A percentile compares a stretch with the other conserved stretches of the same genome.
Evolutionary conservation across 2,113 vertebrate species (phyloP).

Genomic region (Acrocephalus kingi): DNA sequence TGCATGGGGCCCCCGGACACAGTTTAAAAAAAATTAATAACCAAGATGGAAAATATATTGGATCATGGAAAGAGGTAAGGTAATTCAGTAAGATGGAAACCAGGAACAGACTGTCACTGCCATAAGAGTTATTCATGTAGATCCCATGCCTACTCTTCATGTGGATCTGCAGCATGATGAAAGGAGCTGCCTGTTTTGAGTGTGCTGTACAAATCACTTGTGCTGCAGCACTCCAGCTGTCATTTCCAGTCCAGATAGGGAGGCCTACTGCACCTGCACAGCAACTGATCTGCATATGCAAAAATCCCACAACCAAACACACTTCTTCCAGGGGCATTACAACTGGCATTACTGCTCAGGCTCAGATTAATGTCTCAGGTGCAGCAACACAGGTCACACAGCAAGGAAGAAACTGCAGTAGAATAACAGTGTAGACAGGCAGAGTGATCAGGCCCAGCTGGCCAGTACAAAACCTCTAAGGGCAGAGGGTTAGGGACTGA

Average conservation of each 20-base stretch:
- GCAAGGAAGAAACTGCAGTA: not conserved
- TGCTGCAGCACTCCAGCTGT: not conserved
- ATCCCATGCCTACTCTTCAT: not conserved
- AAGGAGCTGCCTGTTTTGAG: not conserved
- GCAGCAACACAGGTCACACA: not conserved
- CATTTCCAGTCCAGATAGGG: not conserved
- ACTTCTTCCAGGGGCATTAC: not conserved
- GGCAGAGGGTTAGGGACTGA: not conserved
- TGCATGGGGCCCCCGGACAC: rapidly evolving
- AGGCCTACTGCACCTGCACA: not conserved
- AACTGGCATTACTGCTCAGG: not conserved
- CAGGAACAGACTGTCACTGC: not conserved
- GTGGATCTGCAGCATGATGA: not conserved
- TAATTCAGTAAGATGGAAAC: not conserved
- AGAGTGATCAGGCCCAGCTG: not conserved
- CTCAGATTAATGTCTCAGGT: not conserved
- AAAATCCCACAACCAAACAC: not conserved
- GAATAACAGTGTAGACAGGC: not conserved
- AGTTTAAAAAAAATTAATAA: not conserved
- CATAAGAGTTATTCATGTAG: rapidly evolving
- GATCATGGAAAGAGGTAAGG: not conserved
- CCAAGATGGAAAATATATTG: not conserved
- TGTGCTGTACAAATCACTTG: not conserved
- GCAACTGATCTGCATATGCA: not conserved
- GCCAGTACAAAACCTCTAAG: not conserved